These are phyloP conservation scores for Sericinus montela DNA, from an alignment of 2,888 invertebrate species.

Conservation along the genomic window DNA sequence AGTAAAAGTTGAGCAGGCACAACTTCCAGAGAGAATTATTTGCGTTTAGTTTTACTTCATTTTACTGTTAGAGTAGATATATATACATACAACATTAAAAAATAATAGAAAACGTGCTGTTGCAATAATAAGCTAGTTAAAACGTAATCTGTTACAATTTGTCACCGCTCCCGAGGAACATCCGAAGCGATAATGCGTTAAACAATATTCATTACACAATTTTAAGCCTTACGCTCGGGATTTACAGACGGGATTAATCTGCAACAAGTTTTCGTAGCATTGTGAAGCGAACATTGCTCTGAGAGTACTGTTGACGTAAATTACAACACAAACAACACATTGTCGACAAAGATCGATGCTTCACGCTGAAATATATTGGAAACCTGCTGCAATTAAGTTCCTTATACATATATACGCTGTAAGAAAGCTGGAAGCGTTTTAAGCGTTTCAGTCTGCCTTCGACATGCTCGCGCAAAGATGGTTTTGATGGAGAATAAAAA, in stretches of 20 bases:
- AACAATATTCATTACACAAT: background rate
- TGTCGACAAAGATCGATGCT: background rate
- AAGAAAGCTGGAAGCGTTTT: too few species aligned
- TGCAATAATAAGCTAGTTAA: background rate
- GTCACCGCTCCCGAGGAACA: conserved; percentile 1
- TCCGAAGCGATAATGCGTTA: conserved; percentile 1
- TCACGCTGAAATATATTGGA: too few species aligned
- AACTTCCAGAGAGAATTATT: too few species aligned
- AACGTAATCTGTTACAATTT: conserved; percentile 13
- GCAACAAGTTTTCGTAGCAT: background rate
- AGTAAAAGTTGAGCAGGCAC: too few species aligned
- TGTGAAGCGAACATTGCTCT: background rate
- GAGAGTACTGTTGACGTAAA: conserved; percentile 7
- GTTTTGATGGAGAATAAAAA: too few species aligned
- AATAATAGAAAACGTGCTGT: background rate
- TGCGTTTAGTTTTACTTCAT: too few species aligned
- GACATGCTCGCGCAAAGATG: too few species aligned
- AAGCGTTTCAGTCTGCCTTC: too few species aligned
- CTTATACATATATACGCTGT: too few species aligned
- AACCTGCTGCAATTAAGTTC: too few species aligned
- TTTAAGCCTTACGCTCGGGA: background rate
- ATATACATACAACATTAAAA: too few species aligned
- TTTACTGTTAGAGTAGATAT: too few species aligned
- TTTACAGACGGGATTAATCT: background rate
- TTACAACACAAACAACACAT: conserved; percentile 9